phyloP scores from a whole-genome alignment of 2,113 vertebrate genomes.

The Butorides virescens region DNA sequence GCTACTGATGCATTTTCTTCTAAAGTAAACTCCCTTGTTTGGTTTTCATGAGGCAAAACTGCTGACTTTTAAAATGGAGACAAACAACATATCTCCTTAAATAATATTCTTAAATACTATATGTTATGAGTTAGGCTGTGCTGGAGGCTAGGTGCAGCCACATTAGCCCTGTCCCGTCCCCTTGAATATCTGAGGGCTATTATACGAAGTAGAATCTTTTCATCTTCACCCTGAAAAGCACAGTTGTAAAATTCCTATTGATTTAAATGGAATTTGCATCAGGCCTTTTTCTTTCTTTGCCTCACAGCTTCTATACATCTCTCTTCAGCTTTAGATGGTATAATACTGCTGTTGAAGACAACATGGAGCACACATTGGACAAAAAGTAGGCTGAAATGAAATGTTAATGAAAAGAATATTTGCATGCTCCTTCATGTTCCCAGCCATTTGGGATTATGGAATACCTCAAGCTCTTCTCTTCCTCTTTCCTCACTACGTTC shows the following conservation, averaged over 20 bases:
- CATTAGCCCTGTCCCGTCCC: neutral
- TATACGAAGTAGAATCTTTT: neutral
- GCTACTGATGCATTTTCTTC: neutral
- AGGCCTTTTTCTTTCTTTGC: neutral
- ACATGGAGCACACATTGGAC: neutral
- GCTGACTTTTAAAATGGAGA: neutral
- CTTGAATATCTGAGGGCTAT: neutral
- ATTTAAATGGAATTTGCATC: neutral
- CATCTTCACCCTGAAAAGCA: neutral
- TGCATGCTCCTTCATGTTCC: neutral
- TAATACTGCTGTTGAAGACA: neutral
- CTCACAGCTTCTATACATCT: neutral
- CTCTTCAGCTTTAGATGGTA: neutral
- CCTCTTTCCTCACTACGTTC: slow-evolving; percentile 79
- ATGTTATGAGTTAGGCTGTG: neutral
- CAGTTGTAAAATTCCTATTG: neutral
- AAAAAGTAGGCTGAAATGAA: neutral
- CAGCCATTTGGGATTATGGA: neutral
- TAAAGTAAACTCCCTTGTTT: neutral
- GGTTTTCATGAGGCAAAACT: neutral
- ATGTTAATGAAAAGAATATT: neutral
- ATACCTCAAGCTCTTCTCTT: slow-evolving; percentile 90
- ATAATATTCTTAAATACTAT: neutral
- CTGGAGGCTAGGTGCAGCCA: neutral
- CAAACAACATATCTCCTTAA: neutral